Base-by-base conservation (phyloP, 2,797 vertebrate genomes). In the Leptoclinus maculatus region DNA sequence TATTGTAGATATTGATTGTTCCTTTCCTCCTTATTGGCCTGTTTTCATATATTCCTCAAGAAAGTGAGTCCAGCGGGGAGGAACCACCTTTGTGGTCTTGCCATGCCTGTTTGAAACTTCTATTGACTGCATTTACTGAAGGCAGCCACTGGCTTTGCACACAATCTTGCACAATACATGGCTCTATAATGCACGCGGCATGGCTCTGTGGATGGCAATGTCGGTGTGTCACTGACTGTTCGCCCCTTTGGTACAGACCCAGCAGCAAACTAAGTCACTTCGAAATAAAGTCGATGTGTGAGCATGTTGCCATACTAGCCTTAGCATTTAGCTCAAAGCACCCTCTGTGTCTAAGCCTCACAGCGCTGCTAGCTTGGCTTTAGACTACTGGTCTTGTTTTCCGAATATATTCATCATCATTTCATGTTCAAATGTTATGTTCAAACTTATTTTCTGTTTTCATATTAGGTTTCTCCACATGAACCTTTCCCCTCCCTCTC, bases 11-110 rank as follows among this genome's bases (percentile, higher is more conserved):
- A 53, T 63, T 78, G 29, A 79, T 47, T 78, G 25, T 70, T 68
- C 1, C 4, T 59, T 65, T 41, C 8, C 27, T 70, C 8, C 12
- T 66, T 58, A 68, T 49, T 78, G 53, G 34, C 17, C n/a, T 78
- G 16, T 72, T 84, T 66, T 57, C 8, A 79, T 74, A 59, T 66
- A 66, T 78, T 68, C 62, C 66, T 67, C 21, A 17, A 66, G 36
- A 54, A 54, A 59, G 17, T 75, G 23, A 79, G 29, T 8, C 19
- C 17, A n/a, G 72, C 39, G 25, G 13, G 45, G 23, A 62, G 25
- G 1, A 82, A 64, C 49, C 12, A 5, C 12, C 17, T 16, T 13
- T 54, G 25, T 29, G 39, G 19, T 62, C 21, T 21, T 60, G 53
- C 64, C 51, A 45, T 38, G 12, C 67, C 32, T 38, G 17, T 59